phyloP scores from a whole-genome alignment of 2,888 invertebrate genomes.

The Netelia fuscicornis region DNA sequence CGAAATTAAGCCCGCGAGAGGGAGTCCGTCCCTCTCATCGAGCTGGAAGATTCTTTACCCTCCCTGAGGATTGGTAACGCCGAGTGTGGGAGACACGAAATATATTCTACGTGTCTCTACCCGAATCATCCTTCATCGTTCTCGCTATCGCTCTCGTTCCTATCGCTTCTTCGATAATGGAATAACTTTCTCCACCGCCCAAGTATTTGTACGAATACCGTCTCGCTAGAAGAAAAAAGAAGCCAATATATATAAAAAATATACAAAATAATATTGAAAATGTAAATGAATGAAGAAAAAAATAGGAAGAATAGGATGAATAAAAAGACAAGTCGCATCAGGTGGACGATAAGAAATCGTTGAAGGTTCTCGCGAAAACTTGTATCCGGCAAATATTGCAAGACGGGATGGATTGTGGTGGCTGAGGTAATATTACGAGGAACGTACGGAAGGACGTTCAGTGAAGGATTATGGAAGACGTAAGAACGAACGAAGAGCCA shows the following conservation, averaged over 20 bases:
- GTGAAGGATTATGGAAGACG: slow-evolving; percentile 47
- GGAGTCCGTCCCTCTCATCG: not conserved
- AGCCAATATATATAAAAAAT: too few species aligned
- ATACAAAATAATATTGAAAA: too few species aligned
- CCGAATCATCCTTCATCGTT: not conserved
- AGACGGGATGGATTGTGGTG: slow-evolving; percentile 4
- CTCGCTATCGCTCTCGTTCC: not conserved
- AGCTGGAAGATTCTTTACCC: slow-evolving; percentile 25
- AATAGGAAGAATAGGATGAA: slow-evolving; percentile 12
- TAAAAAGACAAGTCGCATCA: not conserved
- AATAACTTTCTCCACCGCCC: slow-evolving; percentile 45
- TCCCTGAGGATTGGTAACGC: not conserved
- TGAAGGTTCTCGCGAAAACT: slow-evolving; percentile 32
- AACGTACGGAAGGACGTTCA: slow-evolving; percentile 29
- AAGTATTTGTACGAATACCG: slow-evolving; percentile 26
- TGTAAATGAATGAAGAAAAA: not conserved
- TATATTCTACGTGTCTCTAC: slow-evolving; percentile 32
- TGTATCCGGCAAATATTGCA: slow-evolving; percentile 27
- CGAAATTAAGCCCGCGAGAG: slow-evolving; percentile 41
- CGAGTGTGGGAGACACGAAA: slow-evolving; percentile 28
- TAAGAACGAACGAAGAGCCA: slow-evolving; percentile 39
- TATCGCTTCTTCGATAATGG: slow-evolving; percentile 52
- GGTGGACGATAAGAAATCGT: slow-evolving; percentile 5
- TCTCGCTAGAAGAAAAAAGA: not conserved
- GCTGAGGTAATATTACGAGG: slow-evolving; percentile 40